A percentile compares a stretch with the other conserved stretches of the same genome.
Evolutionary conservation across 1,140 invertebrate genomes (phyloP).

Genomic region (Sweltsa coloradensis): DNA sequence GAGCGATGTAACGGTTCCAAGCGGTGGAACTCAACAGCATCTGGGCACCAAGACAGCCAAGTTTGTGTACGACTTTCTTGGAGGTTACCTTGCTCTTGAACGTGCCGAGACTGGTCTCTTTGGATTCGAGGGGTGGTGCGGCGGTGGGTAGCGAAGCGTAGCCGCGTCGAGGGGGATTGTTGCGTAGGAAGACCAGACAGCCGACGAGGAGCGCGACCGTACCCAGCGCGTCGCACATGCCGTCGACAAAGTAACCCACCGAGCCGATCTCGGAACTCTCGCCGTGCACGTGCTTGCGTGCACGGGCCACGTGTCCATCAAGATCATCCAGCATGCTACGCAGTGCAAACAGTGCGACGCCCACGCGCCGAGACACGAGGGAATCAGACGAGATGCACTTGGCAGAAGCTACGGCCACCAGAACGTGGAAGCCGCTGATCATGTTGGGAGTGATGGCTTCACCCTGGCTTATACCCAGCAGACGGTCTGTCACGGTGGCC

Average conservation of each 20-base stretch:
- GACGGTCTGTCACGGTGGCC: conserved; percentile 46
- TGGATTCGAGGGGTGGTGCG: conserved; percentile 31
- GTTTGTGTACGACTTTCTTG: conserved; percentile 45
- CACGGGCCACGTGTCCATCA: conserved; percentile 64
- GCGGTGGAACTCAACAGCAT: conserved; percentile 54
- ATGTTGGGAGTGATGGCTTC: conserved; percentile 60
- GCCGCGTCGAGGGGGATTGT: conserved; percentile 51
- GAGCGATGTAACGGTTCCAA: conserved; percentile 69
- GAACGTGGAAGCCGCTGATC: conserved; percentile 60
- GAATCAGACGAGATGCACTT: conserved; percentile 55
- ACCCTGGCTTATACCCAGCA: conserved; percentile 42
- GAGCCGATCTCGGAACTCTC: conserved; percentile 58
- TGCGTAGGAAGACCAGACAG: conserved; percentile 47
- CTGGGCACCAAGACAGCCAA: conserved; percentile 52
- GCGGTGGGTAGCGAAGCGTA: conserved; percentile 43
- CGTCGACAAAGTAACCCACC: conserved; percentile 57
- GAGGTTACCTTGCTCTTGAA: conserved; percentile 50
- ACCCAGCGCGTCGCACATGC: conserved; percentile 59
- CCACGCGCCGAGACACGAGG: conserved; percentile 48
- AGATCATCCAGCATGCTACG: conserved; percentile 66
- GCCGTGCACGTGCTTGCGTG: conserved; percentile 49
- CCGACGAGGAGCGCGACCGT: conserved; percentile 51
- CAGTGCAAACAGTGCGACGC: conserved; percentile 58
- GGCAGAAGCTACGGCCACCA: conserved; percentile 51
- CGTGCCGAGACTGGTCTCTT: conserved; percentile 33